These are phyloP conservation scores for Caenorhabditis zanzibari DNA, from an alignment of 2,888 invertebrate genomes.

Conservation along the genomic window DNA sequence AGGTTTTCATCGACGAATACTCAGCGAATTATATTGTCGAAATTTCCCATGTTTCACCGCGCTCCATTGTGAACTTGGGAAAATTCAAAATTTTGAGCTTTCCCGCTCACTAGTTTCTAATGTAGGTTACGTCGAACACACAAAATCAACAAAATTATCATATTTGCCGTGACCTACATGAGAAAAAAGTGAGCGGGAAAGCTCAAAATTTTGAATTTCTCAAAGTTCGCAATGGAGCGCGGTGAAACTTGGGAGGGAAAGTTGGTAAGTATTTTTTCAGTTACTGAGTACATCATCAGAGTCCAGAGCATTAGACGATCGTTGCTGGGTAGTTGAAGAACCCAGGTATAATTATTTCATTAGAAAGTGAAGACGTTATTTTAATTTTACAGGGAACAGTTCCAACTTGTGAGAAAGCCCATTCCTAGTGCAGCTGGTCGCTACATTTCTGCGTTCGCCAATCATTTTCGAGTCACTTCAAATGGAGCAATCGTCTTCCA, in stretches of 20 bases:
- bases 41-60: too few species aligned
- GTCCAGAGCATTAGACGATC: slow-evolving; percentile 17
- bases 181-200: too few species aligned
- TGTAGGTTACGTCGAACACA: too few species aligned
- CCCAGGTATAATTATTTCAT: neutral
- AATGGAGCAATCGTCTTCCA: slow-evolving; percentile 21
- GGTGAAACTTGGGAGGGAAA: too few species aligned
- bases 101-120: too few species aligned
- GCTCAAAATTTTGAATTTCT: too few species aligned
- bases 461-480: slow-evolving; percentile 51
- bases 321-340: neutral
- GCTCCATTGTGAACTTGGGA: too few species aligned
- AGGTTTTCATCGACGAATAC: slow-evolving; percentile 7
- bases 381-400: slow-evolving; percentile 20
- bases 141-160: too few species aligned
- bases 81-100: too few species aligned
- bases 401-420: slow-evolving; percentile 18
- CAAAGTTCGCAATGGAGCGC: too few species aligned
- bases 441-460: slow-evolving; percentile 20
- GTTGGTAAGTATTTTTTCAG: neutral
- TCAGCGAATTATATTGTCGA: too few species aligned
- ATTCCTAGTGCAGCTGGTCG: neutral
- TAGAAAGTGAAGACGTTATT: neutral
- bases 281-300: slow-evolving; percentile 29
- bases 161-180: too few species aligned